Percentiles rank a stretch among this genome's conserved stretches.
These are phyloP conservation scores for Heterodera schachtii DNA, from an alignment of 1,140 invertebrate genomes.

Conservation along the genomic window DNA sequence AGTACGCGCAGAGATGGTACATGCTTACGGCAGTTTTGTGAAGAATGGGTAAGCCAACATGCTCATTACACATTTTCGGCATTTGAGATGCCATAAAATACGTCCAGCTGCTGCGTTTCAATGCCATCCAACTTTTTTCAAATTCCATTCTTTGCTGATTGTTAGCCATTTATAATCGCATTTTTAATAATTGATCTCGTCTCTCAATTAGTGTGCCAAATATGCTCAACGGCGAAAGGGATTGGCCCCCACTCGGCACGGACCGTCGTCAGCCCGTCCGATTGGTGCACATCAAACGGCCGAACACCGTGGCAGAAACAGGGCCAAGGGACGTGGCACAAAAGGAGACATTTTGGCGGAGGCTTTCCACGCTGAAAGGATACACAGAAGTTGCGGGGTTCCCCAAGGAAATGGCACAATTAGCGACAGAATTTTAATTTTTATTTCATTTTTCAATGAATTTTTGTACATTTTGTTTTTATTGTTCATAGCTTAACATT, in stretches of 20 bases:
- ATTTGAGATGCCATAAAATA: no score
- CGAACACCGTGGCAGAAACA: not conserved
- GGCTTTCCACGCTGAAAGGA: not conserved
- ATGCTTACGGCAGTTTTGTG: slow-evolving; percentile 34
- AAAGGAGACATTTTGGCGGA: slow-evolving; percentile 14
- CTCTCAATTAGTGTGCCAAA: slow-evolving; percentile 11
- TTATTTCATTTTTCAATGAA: no score
- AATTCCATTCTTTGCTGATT: no score
- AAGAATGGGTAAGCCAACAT: slow-evolving; percentile 40
- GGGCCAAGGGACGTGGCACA: slow-evolving; percentile 2
- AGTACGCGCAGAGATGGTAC: slow-evolving; percentile 10
- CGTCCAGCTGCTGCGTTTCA: no score
- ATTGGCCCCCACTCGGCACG: slow-evolving; percentile 14
- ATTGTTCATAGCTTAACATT: no score
- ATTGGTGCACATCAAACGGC: not conserved
- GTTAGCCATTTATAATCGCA: no score
- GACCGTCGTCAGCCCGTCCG: not conserved
- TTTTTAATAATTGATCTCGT: no score
- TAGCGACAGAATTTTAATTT: no score
- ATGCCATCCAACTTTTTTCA: no score
- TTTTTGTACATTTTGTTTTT: no score
- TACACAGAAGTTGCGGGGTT: not conserved
- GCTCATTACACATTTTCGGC: no score
- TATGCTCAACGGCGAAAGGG: not conserved
- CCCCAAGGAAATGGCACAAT: not conserved